Base-by-base conservation (phyloP, 1,140 invertebrate species). In the Chironomus tepperi region DNA sequence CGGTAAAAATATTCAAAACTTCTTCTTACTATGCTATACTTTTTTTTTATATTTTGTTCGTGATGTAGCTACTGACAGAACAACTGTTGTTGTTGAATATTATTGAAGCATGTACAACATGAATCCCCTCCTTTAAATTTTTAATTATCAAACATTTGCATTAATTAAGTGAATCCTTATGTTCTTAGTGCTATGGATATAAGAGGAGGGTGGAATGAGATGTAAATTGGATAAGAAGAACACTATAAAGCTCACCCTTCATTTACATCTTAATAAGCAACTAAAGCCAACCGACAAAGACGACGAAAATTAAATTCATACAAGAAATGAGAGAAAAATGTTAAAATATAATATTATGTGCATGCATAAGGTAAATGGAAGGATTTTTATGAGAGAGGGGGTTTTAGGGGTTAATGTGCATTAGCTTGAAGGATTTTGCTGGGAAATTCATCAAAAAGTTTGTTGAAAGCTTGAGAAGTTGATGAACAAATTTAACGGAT, bases 141-240 rank as follows among this genome's bases (percentile, higher is more conserved):
- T 70, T 70, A 70, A 70, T 70, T 70, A 70, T 70, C 65, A 70
- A 57, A 70, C 65, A 70, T 70, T 70, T 70, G 65, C 65, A 70
- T 70, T 70, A 70, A 70, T 70, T 70, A 70, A 70, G 65, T 70
- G 65, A 70, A 70, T 70, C 65, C 65, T 70, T 70, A 70, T 70
- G 65, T 70, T 18, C 24, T 34, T 34, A 34, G 24, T 34, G 24
- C 24, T 34, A 3, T 18, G 65, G 65, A 21, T 70, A 70, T 70
- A 70, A 70, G 15, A 70, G 47, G 65, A 70, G 6, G 18, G 7
- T 18, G n/a, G n/a, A 47, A 47, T 47, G 43, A 15, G n/a, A 15
- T n/a, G n/a, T 19, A 7, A 18, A 70, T 21, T 70, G 65, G 24
- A 34, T 34, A 34, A 34, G 24, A 34, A 34, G 24, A 34, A 34